These are phyloP conservation scores for Tetraodon nigroviridis DNA, from an alignment of 2,113 vertebrate species.

Conservation along the genomic window DNA sequence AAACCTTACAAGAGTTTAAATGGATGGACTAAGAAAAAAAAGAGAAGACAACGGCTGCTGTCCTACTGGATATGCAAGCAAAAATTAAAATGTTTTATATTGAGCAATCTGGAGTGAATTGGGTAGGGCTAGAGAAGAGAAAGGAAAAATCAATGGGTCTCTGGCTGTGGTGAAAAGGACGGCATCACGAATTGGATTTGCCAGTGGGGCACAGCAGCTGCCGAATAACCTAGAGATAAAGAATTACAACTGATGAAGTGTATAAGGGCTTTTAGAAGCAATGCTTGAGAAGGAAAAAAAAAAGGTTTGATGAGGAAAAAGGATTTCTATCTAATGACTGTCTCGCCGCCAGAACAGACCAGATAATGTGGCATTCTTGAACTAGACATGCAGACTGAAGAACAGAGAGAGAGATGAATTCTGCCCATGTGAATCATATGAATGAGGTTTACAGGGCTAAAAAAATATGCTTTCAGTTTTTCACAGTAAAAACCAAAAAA, in stretches of 20 bases:
- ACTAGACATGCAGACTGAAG: slow-evolving; percentile 12
- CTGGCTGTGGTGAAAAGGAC: slow-evolving; percentile 86
- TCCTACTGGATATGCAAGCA: slow-evolving; percentile 82
- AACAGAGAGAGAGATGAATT: neutral
- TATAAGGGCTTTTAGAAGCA: slow-evolving; percentile 84
- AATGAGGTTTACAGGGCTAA: no score
- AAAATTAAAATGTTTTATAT: slow-evolving; percentile 99
- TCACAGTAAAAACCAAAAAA: no score
- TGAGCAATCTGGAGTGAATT: slow-evolving; percentile 92
- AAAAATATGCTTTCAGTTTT: no score
- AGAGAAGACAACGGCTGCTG: slow-evolving; percentile 68
- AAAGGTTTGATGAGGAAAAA: slow-evolving; percentile 79
- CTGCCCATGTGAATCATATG: no score
- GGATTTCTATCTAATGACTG: slow-evolving; percentile 79
- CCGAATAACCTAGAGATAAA: slow-evolving; percentile 93
- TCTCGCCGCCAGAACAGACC: slow-evolving; percentile 58
- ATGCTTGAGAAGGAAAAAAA: slow-evolving; percentile 53
- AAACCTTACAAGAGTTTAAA: slow-evolving; percentile 76
- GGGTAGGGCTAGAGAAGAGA: slow-evolving; percentile 80
- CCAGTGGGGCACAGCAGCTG: slow-evolving; percentile 96
- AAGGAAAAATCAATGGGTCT: slow-evolving; percentile 94
- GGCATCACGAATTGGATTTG: slow-evolving; percentile 91
- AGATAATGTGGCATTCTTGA: slow-evolving; percentile 43
- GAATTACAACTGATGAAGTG: slow-evolving; percentile 96
- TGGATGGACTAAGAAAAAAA: slow-evolving; percentile 17